Evolutionary conservation across 2,888 invertebrate species (phyloP).

Genomic region (Drosophila kambysellisi): DNA sequence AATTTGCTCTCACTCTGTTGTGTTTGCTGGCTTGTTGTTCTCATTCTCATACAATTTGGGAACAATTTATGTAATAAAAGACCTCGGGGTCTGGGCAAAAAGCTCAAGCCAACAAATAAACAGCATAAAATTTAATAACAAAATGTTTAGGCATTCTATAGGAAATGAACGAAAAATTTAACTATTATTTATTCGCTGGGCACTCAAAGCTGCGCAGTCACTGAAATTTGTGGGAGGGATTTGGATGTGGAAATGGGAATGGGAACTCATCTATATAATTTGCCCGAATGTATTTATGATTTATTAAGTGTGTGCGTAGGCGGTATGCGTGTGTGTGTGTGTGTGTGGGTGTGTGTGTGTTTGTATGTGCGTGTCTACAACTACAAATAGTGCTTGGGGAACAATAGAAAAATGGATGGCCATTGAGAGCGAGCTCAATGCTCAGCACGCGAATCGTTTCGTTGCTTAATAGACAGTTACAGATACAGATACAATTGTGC

Average conservation of each 20-base stretch:
- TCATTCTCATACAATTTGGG: slow-evolving; percentile 20
- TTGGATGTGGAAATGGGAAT: slow-evolving; percentile 8
- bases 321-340: slow-evolving; percentile 34
- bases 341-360: slow-evolving; percentile 13
- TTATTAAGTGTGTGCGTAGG: slow-evolving; percentile 72
- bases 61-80: slow-evolving; percentile 51
- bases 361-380: slow-evolving; percentile 62
- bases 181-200: slow-evolving; percentile 76
- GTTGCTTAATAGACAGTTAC: slow-evolving; percentile 65
- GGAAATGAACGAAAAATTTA: slow-evolving; percentile 60
- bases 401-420: slow-evolving; percentile 76
- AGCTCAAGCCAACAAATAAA: slow-evolving; percentile 56
- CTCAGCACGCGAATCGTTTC: slow-evolving; percentile 76
- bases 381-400: slow-evolving; percentile 72
- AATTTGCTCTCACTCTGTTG: slow-evolving; percentile 56
- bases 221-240: slow-evolving; percentile 36
- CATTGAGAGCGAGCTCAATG: slow-evolving; percentile 70
- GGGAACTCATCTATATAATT: slow-evolving; percentile 73
- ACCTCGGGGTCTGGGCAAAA: slow-evolving; percentile 33
- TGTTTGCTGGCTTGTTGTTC: background rate
- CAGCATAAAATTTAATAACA: slow-evolving; percentile 78
- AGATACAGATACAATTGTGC: slow-evolving; percentile 58
- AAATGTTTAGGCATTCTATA: slow-evolving; percentile 62
- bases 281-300: slow-evolving; percentile 80
- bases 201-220: slow-evolving; percentile 51